Evolutionary conservation across 2,797 vertebrate species (phyloP), one percentile per base, ranked within the genome.

Genomic region (Yasuhikotakia modesta): DNA sequence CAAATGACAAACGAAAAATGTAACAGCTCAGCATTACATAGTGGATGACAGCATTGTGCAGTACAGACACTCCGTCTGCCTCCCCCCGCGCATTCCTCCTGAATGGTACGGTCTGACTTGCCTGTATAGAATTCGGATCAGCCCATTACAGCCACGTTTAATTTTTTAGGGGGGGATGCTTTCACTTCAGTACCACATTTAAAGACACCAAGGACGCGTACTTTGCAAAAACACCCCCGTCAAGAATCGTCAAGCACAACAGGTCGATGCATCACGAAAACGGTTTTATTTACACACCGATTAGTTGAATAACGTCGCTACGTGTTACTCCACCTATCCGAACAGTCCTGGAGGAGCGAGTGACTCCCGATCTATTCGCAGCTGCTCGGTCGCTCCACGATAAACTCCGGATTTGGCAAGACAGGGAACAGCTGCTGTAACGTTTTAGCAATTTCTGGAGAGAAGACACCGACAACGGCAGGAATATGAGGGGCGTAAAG

Each of bases 351-450:
- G 58, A 5, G 48, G 66, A 82, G 85, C 70, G 83, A 83, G 82
- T 82, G 85, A 86, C 73, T 86, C 84, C 77, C 50, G 78, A 71
- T 84, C 86, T 87, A 86, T 87, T 88, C 85, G 79, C 85, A 83
- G 86, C 83, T 84, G 82, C 85, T 72, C 65, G 21, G 46, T 80
- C 60, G 67, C 48, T 35, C 45, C 57, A 75, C 16, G 66, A 66
- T 79, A 72, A 81, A 68, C 72, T 79, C 84, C 85, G 84, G 84
- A 87, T 87, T 86, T 84, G 79, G 83, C 80, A 63, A 79, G 78
- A 73, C 78, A 52, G 73, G 79, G 82, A 84, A 84, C 84, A 86
- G 85, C 85, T 85, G 83, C 81, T 82, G 69, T 60, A 64, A 77
- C 84, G 81, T 81, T 79, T 79, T 60, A 64, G 69, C 81, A 81